Evolutionary conservation across 2,888 invertebrate genomes (phyloP), one percentile per base, ranked within the genome.

Genomic region (Ephialtes manifestator): DNA sequence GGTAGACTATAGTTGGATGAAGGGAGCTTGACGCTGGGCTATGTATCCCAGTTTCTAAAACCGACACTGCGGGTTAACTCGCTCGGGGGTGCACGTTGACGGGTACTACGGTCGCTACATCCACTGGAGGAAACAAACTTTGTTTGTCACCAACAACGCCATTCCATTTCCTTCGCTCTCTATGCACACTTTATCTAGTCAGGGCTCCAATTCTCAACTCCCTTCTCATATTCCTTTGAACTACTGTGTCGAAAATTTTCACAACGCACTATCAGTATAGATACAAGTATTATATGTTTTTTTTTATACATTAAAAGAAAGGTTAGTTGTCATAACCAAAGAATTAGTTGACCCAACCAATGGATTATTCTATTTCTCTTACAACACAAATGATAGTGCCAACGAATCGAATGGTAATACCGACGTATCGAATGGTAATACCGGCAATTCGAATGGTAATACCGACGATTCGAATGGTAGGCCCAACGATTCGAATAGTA

Each of bases 91-190:
- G 90, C 91, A 91, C 89, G 89, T 88, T 89, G 89, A 87, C 89
- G 88, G 90, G 86, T 87, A 89, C 70, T n/a, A 76, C 65, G 58
- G 48, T 55, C 46, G 63, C 28, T 28, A 65, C 75, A 76, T 51
- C 70, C 65, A 83, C 76, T 65, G 31, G 90, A 90, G 89, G 89
- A 91, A 81, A 88, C 89, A 91, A 92, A 93, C 92, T 93, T 93
- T 92, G 92, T 92, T 92, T 91, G 92, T 92, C 91, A 91, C 90
- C 89, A 84, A 87, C 90, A 77, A 46, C 63, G 88, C 89, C 88
- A 90, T 89, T 85, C 90, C 88, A 92, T 91, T 91, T 90, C 90
- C 91, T 89, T 88, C 91, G 80, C 74, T 55, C 43, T 43, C 65
- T 65, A 18, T 55, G 65, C 75, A 79, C 53, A 89, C 89, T 91